Percentiles rank a stretch among this genome's conserved stretches.
These are phyloP conservation scores for Lagocephalus sceleratus DNA, from an alignment of 2,797 vertebrate species.

Conservation along the genomic window DNA sequence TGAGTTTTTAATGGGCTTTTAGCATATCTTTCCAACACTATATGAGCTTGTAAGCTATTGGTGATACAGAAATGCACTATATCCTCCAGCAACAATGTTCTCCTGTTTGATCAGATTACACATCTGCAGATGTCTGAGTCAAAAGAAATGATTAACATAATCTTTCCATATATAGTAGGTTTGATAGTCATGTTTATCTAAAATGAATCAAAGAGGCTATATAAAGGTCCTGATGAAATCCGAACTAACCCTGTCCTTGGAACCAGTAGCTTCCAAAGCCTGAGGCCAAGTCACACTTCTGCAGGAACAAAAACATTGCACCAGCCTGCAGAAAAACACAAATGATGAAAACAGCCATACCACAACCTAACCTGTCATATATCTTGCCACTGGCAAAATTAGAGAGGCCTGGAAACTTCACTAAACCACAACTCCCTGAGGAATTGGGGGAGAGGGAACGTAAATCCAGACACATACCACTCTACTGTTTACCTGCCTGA, in stretches of 20 bases:
- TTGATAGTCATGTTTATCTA: constrained; percentile 36
- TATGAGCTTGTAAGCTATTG: constrained; percentile 16
- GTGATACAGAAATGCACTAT: constrained; percentile 12
- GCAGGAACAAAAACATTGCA: constrained; percentile 55
- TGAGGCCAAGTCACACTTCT: constrained; percentile 61
- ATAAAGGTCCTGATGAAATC: constrained; percentile 43
- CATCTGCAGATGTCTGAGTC: constrained; percentile 27
- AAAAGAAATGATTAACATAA: constrained; percentile 45
- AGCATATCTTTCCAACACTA: not conserved
- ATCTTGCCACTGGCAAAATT: constrained; percentile 65
- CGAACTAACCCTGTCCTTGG: constrained; percentile 39
- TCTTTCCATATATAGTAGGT: constrained; percentile 23
- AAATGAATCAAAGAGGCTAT: constrained; percentile 37
- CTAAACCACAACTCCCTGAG: constrained; percentile 52
- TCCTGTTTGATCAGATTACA: constrained; percentile 43
- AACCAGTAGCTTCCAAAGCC: constrained; percentile 47
- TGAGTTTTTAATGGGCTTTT: not conserved
- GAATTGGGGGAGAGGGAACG: constrained; percentile 42
- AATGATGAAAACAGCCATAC: constrained; percentile 59
- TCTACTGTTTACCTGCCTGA: constrained; percentile 49
- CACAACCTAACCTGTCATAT: constrained; percentile 64
- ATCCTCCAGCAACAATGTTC: constrained; percentile 30
- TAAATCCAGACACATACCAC: constrained; percentile 59
- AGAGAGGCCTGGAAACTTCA: constrained; percentile 44
- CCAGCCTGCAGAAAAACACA: constrained; percentile 59